A percentile compares a stretch with the other conserved stretches of the same genome.
Evolutionary conservation across 2,888 invertebrate genomes (phyloP).

Genomic region (Sylvicola cinctus): DNA sequence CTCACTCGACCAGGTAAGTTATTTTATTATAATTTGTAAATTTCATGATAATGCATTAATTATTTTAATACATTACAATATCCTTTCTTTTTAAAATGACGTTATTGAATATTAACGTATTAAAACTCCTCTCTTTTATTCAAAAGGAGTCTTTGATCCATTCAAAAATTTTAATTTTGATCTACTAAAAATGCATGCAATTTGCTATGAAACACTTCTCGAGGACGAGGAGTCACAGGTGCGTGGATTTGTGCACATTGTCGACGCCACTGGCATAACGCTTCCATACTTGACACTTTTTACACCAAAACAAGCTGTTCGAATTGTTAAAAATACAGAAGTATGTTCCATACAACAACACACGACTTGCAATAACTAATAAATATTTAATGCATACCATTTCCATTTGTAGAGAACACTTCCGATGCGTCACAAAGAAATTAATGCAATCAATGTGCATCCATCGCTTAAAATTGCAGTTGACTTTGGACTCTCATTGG

Average conservation of each 20-base stretch:
- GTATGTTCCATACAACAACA: slow-evolving; percentile 21
- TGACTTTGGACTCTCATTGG: slow-evolving; percentile 54
- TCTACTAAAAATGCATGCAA: slow-evolving; percentile 55
- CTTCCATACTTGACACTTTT: slow-evolving; percentile 57
- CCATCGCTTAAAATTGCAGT: slow-evolving; percentile 53
- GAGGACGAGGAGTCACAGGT: slow-evolving; percentile 67
- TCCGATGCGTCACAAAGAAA: slow-evolving; percentile 61
- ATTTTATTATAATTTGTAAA: background rate
- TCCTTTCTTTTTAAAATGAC: no score
- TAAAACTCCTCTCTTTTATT: no score
- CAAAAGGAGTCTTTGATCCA: slow-evolving; percentile 53
- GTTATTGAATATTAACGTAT: no score
- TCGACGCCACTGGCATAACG: slow-evolving; percentile 52
- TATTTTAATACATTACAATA: no score
- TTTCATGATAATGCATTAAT: slow-evolving; percentile 1
- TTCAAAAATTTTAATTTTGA: slow-evolving; percentile 55
- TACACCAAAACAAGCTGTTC: slow-evolving; percentile 55
- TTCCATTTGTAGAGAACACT: slow-evolving; percentile 37
- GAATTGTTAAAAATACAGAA: slow-evolving; percentile 65
- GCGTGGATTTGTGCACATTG: slow-evolving; percentile 57
- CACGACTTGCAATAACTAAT: slow-evolving; percentile 4
- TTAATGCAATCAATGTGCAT: slow-evolving; percentile 54
- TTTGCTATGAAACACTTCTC: slow-evolving; percentile 57
- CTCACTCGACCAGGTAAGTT: slow-evolving; percentile 52
- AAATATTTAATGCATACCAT: background rate